Percentiles rank a stretch among this genome's conserved stretches.
These are phyloP conservation scores for Centropristis striata DNA, from an alignment of 2,113 vertebrate species.

Conservation along the genomic window DNA sequence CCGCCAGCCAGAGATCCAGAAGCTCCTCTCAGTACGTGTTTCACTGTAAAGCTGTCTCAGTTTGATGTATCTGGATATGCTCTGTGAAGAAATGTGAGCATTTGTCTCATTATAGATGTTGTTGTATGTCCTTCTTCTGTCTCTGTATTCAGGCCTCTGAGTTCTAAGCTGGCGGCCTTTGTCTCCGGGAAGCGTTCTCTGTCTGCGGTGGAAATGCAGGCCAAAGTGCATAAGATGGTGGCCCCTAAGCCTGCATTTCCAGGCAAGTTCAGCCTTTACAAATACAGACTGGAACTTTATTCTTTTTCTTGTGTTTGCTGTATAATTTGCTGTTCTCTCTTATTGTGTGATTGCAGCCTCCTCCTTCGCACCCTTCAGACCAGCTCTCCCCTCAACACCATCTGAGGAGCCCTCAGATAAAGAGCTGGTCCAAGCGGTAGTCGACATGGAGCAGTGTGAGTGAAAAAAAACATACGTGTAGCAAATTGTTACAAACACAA, in stretches of 20 bases:
- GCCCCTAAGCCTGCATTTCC: not conserved
- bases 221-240: not conserved
- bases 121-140: not conserved
- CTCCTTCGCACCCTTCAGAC: not conserved
- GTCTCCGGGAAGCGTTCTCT: not conserved
- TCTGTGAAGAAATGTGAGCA: not conserved
- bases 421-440: too few relatives aligned
- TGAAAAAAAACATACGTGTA: too few relatives aligned
- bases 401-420: too few relatives aligned
- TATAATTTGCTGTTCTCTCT: not conserved
- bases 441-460: too few relatives aligned
- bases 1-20: not conserved
- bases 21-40: not conserved
- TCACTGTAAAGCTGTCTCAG: not conserved
- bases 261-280: not conserved
- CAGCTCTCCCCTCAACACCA: too few relatives aligned
- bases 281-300: not conserved
- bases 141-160: not conserved
- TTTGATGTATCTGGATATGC: not conserved
- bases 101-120: not conserved
- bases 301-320: not conserved
- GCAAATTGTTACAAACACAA: too few relatives aligned
- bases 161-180: not conserved
- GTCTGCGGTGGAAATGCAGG: conserved; percentile 7
- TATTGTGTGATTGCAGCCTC: not conserved